Percentiles rank a stretch among this genome's conserved stretches.
phyloP scores from a whole-genome alignment of 2,797 vertebrate species.

The Neopelma chrysocephalum region DNA sequence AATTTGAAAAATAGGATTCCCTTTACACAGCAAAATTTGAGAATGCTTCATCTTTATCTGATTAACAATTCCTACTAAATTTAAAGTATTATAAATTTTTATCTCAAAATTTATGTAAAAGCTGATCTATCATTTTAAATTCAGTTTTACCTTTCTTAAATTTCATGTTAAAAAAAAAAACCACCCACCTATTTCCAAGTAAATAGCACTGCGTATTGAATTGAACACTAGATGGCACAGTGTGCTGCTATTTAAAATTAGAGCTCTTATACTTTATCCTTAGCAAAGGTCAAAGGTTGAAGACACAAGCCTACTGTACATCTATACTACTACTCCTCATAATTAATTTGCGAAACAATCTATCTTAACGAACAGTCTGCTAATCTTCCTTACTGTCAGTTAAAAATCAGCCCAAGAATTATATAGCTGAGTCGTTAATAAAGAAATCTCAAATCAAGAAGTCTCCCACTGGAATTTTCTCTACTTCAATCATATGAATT shows the following conservation, averaged over 20 bases:
- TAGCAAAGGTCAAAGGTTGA: not conserved
- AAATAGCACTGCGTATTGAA: not conserved
- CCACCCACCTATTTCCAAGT: not conserved
- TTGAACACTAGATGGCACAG: slow-evolving; percentile 58
- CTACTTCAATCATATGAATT: not conserved
- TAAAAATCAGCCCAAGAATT: not conserved
- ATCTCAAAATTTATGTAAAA: not conserved
- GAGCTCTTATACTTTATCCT: not conserved
- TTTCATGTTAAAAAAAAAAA: not conserved
- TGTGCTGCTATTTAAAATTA: not conserved
- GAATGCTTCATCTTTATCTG: not conserved
- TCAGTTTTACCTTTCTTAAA: not conserved
- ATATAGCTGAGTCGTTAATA: not conserved
- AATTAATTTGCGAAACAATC: not conserved
- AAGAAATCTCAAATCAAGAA: not conserved
- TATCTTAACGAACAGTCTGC: not conserved
- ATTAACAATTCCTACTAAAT: not conserved
- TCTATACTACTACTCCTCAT: not conserved
- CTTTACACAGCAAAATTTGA: not conserved
- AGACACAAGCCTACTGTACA: not conserved
- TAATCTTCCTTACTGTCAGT: not conserved
- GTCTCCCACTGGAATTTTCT: not conserved
- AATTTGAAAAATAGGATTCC: not conserved
- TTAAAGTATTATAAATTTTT: not conserved
- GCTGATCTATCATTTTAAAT: not conserved